These are phyloP conservation scores for Chrysotoxum bicinctum DNA, from an alignment of 2,888 invertebrate genomes.

Conservation along the genomic window DNA sequence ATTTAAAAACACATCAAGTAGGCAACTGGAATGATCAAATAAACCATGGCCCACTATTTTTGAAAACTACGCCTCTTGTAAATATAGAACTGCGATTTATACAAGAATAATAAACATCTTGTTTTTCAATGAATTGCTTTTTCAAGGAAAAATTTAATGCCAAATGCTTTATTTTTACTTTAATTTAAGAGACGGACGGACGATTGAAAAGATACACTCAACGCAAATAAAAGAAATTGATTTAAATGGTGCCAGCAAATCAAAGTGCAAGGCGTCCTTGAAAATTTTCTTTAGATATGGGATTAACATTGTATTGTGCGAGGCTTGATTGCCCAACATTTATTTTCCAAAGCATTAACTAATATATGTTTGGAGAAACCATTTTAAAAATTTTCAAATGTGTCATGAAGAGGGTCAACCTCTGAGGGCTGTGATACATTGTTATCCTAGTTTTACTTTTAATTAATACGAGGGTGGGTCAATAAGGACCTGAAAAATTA, in stretches of 20 bases:
- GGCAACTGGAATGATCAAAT: constrained; percentile 1
- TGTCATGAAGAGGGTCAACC: too few relatives aligned
- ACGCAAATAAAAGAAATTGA: neutral
- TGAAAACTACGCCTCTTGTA: constrained; percentile 11
- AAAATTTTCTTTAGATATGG: too few relatives aligned
- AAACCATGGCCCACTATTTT: constrained; percentile 20
- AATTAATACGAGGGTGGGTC: too few relatives aligned
- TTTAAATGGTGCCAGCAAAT: neutral
- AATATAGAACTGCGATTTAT: neutral
- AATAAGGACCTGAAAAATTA: too few relatives aligned
- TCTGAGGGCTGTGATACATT: too few relatives aligned
- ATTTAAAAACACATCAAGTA: neutral
- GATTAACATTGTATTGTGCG: too few relatives aligned
- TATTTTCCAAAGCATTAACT: too few relatives aligned
- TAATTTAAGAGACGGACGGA: neutral
- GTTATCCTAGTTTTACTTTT: too few relatives aligned
- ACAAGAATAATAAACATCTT: neutral
- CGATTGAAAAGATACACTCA: neutral
- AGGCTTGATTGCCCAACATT: too few relatives aligned
- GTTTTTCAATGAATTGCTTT: neutral
- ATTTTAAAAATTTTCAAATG: too few relatives aligned
- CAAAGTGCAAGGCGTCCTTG: too few relatives aligned
- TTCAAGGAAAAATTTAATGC: neutral
- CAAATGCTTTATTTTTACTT: neutral
- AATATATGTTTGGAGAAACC: too few relatives aligned